Evolutionary conservation across 2,797 vertebrate species (phyloP), one percentile per base, ranked within the genome.

Genomic region (Darevskia nairensis): DNA sequence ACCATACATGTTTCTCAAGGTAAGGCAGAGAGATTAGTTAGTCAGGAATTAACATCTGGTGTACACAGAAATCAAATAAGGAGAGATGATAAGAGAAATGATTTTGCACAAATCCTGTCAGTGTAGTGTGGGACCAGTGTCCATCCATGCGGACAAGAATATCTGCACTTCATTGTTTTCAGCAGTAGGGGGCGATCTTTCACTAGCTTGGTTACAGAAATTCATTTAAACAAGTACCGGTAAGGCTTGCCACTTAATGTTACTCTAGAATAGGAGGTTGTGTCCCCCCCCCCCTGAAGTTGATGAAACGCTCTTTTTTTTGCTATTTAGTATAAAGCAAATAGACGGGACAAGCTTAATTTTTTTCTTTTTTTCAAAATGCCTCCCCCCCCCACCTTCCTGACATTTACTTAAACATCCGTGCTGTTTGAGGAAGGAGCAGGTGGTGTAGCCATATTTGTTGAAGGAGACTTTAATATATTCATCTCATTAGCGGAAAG

Each of bases 171-270:
- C 84, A 25, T 15, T 11, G 35, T 61, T 92, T 91, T 85, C 72
- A 92, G 27, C 94, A 94, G 92, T 50, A 94, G 94, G 89, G 89
- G 90, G 90, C 90, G 29, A 68, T 91, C 88, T 94, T 61, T 88
- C 59, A 68, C 88, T 80, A n/a, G 79, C 79, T 87, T 84, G 64
- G 77, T 77, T 90, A 64, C 25, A 10, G 64, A 61, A 61, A 61
- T 61, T 17, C 59, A 80, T 94, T 35, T 81, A 89, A 90, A 84
- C 21, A 83, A 19, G n/a, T n/a, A n/a, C n/a, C n/a, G n/a, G 32
- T 17, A 21, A 8, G 9, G 68, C 88, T 89, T n/a, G 39, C 87
- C 76, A 41, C 35, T 90, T 86, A 78, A 86, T 90, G 81, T 84
- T 92, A 85, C 80, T 89, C 84, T 88, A 66, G 75, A 86, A 23